These are phyloP conservation scores for Tenualosa ilisha DNA, from an alignment of 2,797 vertebrate genomes.

Conservation along the genomic window DNA sequence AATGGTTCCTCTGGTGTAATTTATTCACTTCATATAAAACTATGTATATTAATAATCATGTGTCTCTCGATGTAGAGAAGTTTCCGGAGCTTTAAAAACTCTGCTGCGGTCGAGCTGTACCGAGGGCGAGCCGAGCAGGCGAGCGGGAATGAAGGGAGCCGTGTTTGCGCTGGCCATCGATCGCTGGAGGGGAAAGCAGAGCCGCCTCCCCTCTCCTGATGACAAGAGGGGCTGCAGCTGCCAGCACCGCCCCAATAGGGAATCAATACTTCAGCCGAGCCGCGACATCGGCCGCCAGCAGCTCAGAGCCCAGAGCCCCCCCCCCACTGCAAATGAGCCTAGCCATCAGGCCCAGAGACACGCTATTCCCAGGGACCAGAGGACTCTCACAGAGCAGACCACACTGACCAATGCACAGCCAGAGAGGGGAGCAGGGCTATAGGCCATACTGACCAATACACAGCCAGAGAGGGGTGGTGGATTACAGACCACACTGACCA, in stretches of 20 bases:
- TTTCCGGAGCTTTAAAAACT: conserved; percentile 10
- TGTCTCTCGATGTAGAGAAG: neutral
- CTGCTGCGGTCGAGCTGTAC: neutral
- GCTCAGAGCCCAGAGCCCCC: neutral
- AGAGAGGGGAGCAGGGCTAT: neutral
- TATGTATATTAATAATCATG: neutral
- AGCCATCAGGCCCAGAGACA: neutral
- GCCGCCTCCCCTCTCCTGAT: conserved; percentile 44
- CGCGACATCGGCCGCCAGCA: conserved; percentile 40
- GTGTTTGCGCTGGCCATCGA: conserved; percentile 50
- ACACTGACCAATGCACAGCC: neutral
- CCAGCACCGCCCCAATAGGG: conserved; percentile 37
- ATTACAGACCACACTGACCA: neutral
- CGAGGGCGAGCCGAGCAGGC: neutral
- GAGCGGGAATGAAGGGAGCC: conserved; percentile 48
- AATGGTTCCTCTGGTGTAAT: neutral
- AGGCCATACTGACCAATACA: neutral
- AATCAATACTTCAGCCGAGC: conserved; percentile 50
- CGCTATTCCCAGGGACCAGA: neutral
- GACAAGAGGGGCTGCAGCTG: conserved; percentile 53
- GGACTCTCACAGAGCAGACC: neutral
- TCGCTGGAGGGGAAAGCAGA: conserved; percentile 52
- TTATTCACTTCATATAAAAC: neutral
- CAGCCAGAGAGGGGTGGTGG: neutral
- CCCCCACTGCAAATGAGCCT: neutral